These are phyloP conservation scores for Corythornis madagascariensis DNA, from an alignment of 2,113 vertebrate species.

Conservation along the genomic window DNA sequence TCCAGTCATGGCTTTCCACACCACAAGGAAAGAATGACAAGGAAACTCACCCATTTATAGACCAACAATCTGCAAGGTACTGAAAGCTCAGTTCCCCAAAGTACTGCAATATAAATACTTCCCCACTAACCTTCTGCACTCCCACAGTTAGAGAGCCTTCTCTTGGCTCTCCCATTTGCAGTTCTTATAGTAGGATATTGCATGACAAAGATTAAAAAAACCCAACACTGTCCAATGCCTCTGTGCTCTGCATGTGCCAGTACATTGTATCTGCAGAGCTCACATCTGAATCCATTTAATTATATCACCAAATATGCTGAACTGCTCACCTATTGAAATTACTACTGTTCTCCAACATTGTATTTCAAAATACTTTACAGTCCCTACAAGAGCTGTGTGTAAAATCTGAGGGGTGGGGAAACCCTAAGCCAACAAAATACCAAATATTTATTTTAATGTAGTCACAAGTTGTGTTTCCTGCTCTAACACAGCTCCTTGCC, in stretches of 20 bases:
- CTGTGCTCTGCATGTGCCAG: background rate
- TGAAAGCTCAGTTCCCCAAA: background rate
- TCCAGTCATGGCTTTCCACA: background rate
- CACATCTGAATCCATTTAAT: conserved; percentile 36
- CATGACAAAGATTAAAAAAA: background rate
- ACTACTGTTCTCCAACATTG: background rate
- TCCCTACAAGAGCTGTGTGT: background rate
- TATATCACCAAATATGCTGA: background rate
- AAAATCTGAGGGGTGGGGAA: background rate
- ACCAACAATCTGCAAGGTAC: background rate
- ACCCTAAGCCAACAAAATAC: background rate
- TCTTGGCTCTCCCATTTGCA: background rate
- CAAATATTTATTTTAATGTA: background rate
- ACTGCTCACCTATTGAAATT: background rate
- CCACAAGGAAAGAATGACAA: background rate
- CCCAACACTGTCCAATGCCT: background rate
- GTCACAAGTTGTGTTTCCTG: background rate
- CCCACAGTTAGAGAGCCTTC: background rate
- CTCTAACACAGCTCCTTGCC: background rate
- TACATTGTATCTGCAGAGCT: conserved; percentile 32
- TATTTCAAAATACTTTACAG: background rate
- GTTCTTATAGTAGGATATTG: background rate
- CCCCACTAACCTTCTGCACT: background rate
- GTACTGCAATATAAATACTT: background rate
- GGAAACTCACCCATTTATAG: background rate